phyloP scores from a whole-genome alignment of 2,113 vertebrate species.

The Cyprinodon brontotheroides region DNA sequence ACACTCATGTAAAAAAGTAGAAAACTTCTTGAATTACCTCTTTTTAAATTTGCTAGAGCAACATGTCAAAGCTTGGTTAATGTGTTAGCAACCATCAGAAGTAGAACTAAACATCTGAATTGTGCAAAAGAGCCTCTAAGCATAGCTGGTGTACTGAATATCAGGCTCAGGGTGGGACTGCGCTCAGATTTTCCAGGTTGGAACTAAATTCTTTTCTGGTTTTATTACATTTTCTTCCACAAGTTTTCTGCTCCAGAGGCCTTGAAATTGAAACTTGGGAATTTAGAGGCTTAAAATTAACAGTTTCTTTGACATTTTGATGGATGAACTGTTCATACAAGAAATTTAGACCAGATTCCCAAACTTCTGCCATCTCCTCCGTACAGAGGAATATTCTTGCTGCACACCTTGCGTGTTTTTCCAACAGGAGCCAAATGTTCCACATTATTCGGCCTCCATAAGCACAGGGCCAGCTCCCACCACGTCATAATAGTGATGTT shows the following conservation, averaged over 20 bases:
- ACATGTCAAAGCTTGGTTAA: too few relatives aligned
- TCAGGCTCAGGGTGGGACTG: too few relatives aligned
- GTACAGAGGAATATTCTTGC: slow-evolving; percentile 41
- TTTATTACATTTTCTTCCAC: not conserved
- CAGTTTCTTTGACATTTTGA: not conserved
- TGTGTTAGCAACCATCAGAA: too few relatives aligned
- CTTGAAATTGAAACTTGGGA: not conserved
- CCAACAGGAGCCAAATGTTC: slow-evolving; percentile 49
- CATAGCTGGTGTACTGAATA: too few relatives aligned
- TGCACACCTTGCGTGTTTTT: slow-evolving; percentile 46
- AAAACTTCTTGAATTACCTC: too few relatives aligned
- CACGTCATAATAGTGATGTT: slow-evolving; percentile 68
- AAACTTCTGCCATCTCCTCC: not conserved
- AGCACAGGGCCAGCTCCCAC: slow-evolving; percentile 56
- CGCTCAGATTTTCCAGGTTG: not conserved
- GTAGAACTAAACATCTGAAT: too few relatives aligned
- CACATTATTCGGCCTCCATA: slow-evolving; percentile 13
- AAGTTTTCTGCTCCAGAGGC: not conserved
- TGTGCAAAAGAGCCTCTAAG: too few relatives aligned
- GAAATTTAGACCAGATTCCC: not conserved
- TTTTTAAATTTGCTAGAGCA: too few relatives aligned
- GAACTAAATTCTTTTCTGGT: not conserved
- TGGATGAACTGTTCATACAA: not conserved
- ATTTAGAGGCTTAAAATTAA: not conserved
- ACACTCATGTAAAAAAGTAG: not conserved